Percentiles rank a stretch among this genome's conserved stretches.
These are phyloP conservation scores for Hippoglossus hippoglossus DNA, from an alignment of 2,797 vertebrate genomes.

Conservation along the genomic window DNA sequence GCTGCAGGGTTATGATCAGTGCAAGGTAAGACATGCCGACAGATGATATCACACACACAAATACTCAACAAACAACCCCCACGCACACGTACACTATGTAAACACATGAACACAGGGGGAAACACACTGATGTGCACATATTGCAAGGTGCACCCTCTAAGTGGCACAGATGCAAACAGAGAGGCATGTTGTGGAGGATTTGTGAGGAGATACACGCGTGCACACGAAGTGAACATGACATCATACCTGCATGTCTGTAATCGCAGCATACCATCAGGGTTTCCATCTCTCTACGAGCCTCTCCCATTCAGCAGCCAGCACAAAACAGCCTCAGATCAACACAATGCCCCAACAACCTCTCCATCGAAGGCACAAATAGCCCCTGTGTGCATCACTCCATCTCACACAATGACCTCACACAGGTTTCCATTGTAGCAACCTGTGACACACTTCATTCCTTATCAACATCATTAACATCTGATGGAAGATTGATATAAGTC, in stretches of 20 bases:
- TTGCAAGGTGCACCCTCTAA: conserved; percentile 38
- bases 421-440: conserved; percentile 82
- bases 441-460: conserved; percentile 84
- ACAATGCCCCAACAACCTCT: conserved; percentile 77
- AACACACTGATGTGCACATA: conserved; percentile 18
- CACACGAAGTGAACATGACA: conserved; percentile 77
- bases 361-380: conserved; percentile 65
- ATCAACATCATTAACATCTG: conserved; percentile 75
- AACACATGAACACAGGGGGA: conserved; percentile 31
- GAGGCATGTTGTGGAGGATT: conserved; percentile 22
- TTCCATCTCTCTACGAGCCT: conserved; percentile 75
- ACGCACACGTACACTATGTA: conserved; percentile 33
- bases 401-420: conserved; percentile 85
- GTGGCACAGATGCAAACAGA: conserved; percentile 39
- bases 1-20: conserved; percentile 92
- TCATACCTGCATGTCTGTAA: conserved; percentile 87
- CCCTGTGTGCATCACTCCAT: conserved; percentile 78
- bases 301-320: conserved; percentile 77
- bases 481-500: conserved; percentile 65
- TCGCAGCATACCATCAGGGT: conserved; percentile 85
- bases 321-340: conserved; percentile 77
- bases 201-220: conserved; percentile 21
- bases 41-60: conserved; percentile 68
- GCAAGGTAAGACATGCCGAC: conserved; percentile 87
- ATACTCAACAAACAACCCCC: conserved; percentile 41